Evolutionary conservation across 2,888 invertebrate genomes (phyloP).

Genomic region (Mimas tiliae): DNA sequence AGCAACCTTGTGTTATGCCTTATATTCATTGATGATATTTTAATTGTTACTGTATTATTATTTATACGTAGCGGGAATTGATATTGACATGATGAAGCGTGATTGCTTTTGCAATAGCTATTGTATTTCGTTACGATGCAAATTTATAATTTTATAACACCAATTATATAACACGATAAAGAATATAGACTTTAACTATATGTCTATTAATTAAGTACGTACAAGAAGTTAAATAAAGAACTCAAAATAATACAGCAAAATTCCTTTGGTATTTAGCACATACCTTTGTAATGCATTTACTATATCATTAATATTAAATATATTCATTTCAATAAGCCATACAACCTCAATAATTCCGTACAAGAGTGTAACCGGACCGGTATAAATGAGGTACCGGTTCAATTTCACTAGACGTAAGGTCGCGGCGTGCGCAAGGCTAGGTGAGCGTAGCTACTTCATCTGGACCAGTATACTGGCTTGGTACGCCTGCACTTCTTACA

Average conservation of each 20-base stretch:
- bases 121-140: not conserved
- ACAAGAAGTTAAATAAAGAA: not conserved
- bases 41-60: not conserved
- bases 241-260: not conserved
- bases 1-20: not conserved
- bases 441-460: conserved; percentile 54
- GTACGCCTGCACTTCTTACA: not conserved
- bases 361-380: conserved; percentile 51
- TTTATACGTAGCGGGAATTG: too few relatives aligned
- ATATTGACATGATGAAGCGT: conserved; percentile 1
- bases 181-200: not conserved
- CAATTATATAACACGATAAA: not conserved
- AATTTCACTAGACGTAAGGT: conserved; percentile 82
- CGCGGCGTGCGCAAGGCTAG: conserved; percentile 76
- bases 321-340: conserved; percentile 45
- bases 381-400: conserved; percentile 63
- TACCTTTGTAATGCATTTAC: conserved; percentile 8
- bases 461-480: conserved; percentile 18
- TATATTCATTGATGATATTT: conserved; percentile 15
- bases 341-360: conserved; percentile 53
- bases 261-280: conserved; percentile 11
- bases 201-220: not conserved
- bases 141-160: not conserved
- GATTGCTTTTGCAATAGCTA: conserved; percentile 8
- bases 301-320: not conserved